Base-by-base conservation (phyloP, 2,888 invertebrate species). In the Dolichopus griseipennis region DNA sequence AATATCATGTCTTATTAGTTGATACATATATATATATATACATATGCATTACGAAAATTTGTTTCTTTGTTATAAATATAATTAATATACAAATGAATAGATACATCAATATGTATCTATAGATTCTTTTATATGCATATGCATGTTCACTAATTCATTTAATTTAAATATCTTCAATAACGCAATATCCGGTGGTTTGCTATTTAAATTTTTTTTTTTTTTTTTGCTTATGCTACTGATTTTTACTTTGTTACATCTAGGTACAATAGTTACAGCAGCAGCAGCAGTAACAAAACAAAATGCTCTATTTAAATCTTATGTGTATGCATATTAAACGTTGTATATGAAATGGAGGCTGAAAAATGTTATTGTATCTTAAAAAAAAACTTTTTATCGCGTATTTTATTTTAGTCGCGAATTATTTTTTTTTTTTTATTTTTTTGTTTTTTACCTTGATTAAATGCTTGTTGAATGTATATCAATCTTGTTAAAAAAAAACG, bases 131-230 rank as follows among this genome's bases (percentile, higher is more conserved):
- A n/a, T n/a, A 52, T 52, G 18, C 52, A 52, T 52, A 52, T 52
- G 52, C 52, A 52, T 52, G 52, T 52, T 52, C 52, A 52, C 52
- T 52, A 52, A 52, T 52, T 52, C 52, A 52, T 52, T 52, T 52
- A 52, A 52, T 52, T 52, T 52, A 52, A 52, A 52, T 52, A 52
- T 52, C 52, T 52, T 52, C 52, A 52, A 52, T 52, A 52, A 52
- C 52, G 52, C 52, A 52, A 52, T 52, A 52, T 52, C 52, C 52
- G 52, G 52, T 52, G 52, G 52, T 52, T 18, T 6, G 15, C 18
- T 52, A 52, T 52, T 52, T 52, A 7, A 10, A 12, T 37, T 52
- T 12, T 52, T 52, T 12, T 52, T 7, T 9, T 52, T 52, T 12
- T 52, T 52, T 12, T 52, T n/a, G 52, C 18, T 52, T 18, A 12